Evolutionary conservation across 2,113 vertebrate species (phyloP), one percentile per base, ranked within the genome.

Genomic region (Leptobrachium leishanense): DNA sequence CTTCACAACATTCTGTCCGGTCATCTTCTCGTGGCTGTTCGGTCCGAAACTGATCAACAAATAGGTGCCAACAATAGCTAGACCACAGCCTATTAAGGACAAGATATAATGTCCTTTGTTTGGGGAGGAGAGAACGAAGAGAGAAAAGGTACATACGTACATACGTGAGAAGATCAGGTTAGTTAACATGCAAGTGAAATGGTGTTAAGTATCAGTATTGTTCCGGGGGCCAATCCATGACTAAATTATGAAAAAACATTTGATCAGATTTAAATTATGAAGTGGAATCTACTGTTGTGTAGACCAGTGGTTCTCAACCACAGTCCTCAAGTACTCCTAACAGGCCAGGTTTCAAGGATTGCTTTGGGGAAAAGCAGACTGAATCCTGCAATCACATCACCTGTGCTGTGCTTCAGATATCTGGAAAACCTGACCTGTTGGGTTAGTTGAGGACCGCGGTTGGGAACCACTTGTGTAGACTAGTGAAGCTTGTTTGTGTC

Each of bases 21-120:
- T 91, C 88, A 98, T 95, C 82, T 92, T 94, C 88, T 98, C 96
- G 0, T 98, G 97, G 82, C 94, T 92, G 83, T 98, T 99, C 46
- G 98, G 98, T 69, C 96, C 97, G 79, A 99, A 99, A 0, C 96
- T 92, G 74, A 98, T 94, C 85, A 98, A 94, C 84, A 99, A 91
- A 50, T 97, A 99, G 1, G 95, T 97, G 65, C 97, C 98, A 42
- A 93, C 90, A 0, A 94, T 70, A 1, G 95, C 93, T 80, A 99
- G n/a, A 54, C 92, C 85, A 44, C 95, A 96, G 82, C 98, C 98
- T 9, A 97, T 55, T 42, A 98, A 96, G 62, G 94, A 94, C 64
- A 96, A 89, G 70, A 95, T 84, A 2, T 96, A 94, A 5, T 92
- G 94, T 83, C 94, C 98, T 99, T 85, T 1, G 20, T 31, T 31